phyloP scores from a whole-genome alignment of 2,888 invertebrate species.

The Xanthia togata region DNA sequence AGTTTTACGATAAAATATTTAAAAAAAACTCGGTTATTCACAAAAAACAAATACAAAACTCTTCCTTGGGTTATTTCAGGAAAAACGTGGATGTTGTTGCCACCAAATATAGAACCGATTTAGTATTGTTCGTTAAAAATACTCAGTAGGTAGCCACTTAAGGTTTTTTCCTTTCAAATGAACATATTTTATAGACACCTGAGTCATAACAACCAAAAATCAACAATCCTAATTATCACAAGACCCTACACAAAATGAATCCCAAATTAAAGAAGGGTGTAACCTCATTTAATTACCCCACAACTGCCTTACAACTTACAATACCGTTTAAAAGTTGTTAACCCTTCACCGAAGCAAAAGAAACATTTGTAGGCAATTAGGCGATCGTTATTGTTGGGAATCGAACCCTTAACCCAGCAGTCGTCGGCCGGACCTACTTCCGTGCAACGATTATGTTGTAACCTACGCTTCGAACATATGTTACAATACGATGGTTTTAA shows the following conservation, averaged over 20 bases:
- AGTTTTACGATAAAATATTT: no score
- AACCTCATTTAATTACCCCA: conserved; percentile 34
- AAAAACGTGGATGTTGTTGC: no score
- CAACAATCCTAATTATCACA: conserved; percentile 5
- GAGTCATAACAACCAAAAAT: not conserved
- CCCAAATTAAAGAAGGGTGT: conserved; percentile 28
- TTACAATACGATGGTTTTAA: conserved; percentile 32
- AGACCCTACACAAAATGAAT: conserved; percentile 2
- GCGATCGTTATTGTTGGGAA: conserved; percentile 73
- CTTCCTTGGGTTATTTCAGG: no score
- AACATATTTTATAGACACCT: no score
- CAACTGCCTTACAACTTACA: conserved; percentile 37
- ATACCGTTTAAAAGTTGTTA: conserved; percentile 50
- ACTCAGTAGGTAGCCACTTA: no score
- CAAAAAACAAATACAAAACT: no score
- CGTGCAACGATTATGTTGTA: conserved; percentile 68
- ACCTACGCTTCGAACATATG: conserved; percentile 68
- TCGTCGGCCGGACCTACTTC: conserved; percentile 66
- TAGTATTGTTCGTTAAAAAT: no score
- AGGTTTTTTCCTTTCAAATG: no score
- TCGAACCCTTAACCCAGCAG: conserved; percentile 68
- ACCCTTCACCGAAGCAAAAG: conserved; percentile 65
- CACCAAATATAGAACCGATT: no score
- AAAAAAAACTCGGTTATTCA: no score
- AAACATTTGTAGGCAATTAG: conserved; percentile 83